Conservation (phyloP, 2,888 invertebrate species). For the Choristoneura rosaceana region DNA sequence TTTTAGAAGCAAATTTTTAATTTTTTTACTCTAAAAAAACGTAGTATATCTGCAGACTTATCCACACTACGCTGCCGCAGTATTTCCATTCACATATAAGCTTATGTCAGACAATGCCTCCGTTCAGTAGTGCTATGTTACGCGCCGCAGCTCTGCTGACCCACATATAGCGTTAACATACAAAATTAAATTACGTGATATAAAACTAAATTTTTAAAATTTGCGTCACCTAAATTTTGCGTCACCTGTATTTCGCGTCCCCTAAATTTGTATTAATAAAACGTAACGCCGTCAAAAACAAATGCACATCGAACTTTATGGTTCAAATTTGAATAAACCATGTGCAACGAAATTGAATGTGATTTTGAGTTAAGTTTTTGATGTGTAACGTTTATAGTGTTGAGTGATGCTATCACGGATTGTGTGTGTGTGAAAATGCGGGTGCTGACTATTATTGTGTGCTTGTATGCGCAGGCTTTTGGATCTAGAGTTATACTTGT, state of each 20-base stretch:
- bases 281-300: background rate
- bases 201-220: background rate
- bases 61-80: slow-evolving; percentile 63
- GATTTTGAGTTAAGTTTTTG: slow-evolving; percentile 28
- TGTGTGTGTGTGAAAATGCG: slow-evolving; percentile 71
- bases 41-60: slow-evolving; percentile 41
- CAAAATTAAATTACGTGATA: slow-evolving; percentile 34
- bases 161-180: slow-evolving; percentile 56
- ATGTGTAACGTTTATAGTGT: slow-evolving; percentile 40
- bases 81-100: slow-evolving; percentile 80
- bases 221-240: too few relatives aligned
- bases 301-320: background rate
- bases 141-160: slow-evolving; percentile 73
- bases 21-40: too few relatives aligned
- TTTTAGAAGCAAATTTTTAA: too few relatives aligned
- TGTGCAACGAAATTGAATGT: background rate
- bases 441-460: slow-evolving; percentile 62
- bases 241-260: too few relatives aligned
- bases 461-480: slow-evolving; percentile 61
- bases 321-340: background rate
- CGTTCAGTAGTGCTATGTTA: slow-evolving; percentile 75
- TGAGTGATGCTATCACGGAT: slow-evolving; percentile 56
- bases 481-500: slow-evolving; percentile 77
- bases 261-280: too few relatives aligned
- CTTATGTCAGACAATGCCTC: slow-evolving; percentile 75